Conservation (phyloP, 92 coral and sea anemone genomes). For the Parazoanthus atlanticus region DNA sequence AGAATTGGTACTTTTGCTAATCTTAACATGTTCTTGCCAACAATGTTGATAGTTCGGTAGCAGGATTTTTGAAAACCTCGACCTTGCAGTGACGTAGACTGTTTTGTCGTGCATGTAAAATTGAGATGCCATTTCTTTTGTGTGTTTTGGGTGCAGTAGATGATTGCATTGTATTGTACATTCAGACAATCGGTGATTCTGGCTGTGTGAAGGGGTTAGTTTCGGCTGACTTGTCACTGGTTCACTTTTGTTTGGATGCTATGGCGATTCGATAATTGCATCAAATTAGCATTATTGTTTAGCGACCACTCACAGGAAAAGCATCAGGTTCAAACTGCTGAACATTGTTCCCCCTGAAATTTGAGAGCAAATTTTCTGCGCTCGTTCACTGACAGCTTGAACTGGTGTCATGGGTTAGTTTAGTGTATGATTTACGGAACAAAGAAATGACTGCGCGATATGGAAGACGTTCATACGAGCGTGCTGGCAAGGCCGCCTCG, state of each 20-base stretch:
- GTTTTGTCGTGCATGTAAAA: no score
- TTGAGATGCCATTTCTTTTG: not conserved
- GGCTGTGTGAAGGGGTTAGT: not conserved
- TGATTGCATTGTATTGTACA: not conserved
- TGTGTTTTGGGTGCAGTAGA: no score
- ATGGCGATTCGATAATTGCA: not conserved
- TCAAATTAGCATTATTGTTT: slow-evolving; percentile 14
- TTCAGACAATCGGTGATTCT: not conserved
- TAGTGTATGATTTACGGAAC: not conserved
- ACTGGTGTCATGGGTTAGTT: slow-evolving; percentile 14
- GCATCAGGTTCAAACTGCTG: not conserved
- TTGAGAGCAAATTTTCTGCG: not conserved
- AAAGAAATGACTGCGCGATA: slow-evolving; percentile 34
- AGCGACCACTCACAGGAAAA: not conserved
- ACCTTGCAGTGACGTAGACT: not conserved
- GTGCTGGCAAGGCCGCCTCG: not conserved
- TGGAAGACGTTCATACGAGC: slow-evolving; percentile 40
- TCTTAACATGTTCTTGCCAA: not conserved
- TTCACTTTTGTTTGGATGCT: not conserved
- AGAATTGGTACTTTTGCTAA: no score
- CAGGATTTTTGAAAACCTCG: not conserved
- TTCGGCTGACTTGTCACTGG: slow-evolving; percentile 26
- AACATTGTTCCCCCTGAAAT: slow-evolving; percentile 29
- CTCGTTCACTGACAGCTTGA: not conserved
- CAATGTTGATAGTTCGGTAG: not conserved